Base-by-base conservation (phyloP, 2,113 vertebrate genomes). In the Lasiurus borealis region DNA sequence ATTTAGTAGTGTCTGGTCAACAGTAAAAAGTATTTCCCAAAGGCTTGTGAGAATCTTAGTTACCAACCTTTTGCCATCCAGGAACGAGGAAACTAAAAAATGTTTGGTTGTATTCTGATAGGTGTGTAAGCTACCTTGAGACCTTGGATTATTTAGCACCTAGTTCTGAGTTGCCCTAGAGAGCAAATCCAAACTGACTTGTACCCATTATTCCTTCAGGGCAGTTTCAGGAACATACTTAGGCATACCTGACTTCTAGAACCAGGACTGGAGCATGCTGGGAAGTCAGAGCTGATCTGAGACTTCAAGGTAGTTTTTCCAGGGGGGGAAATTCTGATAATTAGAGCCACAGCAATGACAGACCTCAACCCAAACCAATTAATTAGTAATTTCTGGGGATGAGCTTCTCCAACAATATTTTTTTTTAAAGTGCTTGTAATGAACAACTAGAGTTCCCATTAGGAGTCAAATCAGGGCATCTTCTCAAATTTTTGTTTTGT, bases 401-500 rank as follows among this genome's bases (percentile, higher is more conserved):
- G 34, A 54, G 15, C 69, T 92, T 94, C 69, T 80, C 73, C 50
- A 75, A 52, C 21, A 34, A 21, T 50, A 64, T 40, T 64, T 64
- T 40, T 64, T 64, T 64, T 66, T 11, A 16, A 91, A 68, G 1
- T 85, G 31, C 23, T 15, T 5, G 12, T 59, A 21, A 48, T 29
- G 2, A 64, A 27, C 23, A 85, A 29, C 27, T 34, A 84, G 13
- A 15, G 15, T 80, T 91, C 81, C 84, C 34, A 77, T 57, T 54
- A 64, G 18, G 31, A 77, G 66, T 95, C 69, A 91, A 76, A 48
- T 69, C 27, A 54, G 23, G 50, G 27, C 13, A 75, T 64, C 57
- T 76, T 69, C 90, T 90, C 71, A 88, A 66, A 76, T 27, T 68
- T 18, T 52, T n/a, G n/a, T n/a, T n/a, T n/a, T n/a, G n/a, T n/a